Evolutionary conservation across 2,888 invertebrate species (phyloP).

Genomic region (Melanotus villosus): DNA sequence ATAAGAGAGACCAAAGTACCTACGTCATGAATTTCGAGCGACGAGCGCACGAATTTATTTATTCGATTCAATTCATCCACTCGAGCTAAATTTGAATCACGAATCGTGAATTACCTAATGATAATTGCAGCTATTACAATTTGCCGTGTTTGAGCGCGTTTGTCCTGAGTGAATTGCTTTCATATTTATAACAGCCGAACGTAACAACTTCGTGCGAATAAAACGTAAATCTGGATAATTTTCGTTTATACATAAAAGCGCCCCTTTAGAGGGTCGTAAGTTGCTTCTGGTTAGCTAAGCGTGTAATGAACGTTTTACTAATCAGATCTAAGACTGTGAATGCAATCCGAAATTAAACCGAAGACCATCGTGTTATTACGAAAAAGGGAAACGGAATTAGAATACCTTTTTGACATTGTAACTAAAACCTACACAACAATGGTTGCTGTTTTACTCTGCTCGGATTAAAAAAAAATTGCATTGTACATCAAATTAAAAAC

Average conservation of each 20-base stretch:
- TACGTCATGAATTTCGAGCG: neutral
- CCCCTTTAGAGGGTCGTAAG: conserved; percentile 7
- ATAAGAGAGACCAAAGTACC: neutral
- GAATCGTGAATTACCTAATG: conserved; percentile 5
- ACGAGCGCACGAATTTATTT: conserved; percentile 3
- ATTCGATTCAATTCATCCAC: neutral
- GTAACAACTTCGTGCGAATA: conserved; percentile 13
- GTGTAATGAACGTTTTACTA: conserved; percentile 34
- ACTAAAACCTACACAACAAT: neutral
- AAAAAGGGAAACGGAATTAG: neutral
- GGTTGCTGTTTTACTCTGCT: no score
- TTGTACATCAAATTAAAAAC: neutral
- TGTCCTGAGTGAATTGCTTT: neutral
- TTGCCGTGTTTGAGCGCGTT: conserved; percentile 2
- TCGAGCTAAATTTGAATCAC: neutral
- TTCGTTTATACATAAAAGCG: conserved; percentile 6
- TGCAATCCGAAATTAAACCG: conserved; percentile 25
- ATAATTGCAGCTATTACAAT: conserved; percentile 16
- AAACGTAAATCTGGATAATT: conserved; percentile 17
- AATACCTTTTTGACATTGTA: neutral
- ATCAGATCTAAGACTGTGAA: conserved; percentile 29
- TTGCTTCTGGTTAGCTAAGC: conserved; percentile 30
- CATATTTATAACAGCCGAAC: conserved; percentile 11
- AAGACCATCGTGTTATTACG: conserved; percentile 16
- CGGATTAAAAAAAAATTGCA: no score